Evolutionary conservation across 2,113 vertebrate species (phyloP).

Genomic region (Muntiacus reevesi): DNA sequence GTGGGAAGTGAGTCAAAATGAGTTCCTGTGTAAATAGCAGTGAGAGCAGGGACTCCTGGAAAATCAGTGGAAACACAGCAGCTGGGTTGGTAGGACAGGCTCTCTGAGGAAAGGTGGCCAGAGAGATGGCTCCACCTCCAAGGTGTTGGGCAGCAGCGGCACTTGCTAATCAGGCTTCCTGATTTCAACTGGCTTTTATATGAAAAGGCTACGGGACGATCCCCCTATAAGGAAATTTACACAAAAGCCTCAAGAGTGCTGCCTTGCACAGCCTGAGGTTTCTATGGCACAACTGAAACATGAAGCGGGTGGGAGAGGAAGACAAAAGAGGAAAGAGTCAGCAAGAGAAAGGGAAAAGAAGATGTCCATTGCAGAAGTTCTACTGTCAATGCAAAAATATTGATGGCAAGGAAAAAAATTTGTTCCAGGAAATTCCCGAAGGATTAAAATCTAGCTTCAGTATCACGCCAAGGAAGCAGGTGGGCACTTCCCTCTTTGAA

Average conservation of each 20-base stretch:
- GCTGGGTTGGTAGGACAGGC: neutral
- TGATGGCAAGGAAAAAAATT: neutral
- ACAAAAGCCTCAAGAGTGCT: slow-evolving; percentile 18
- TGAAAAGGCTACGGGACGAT: neutral
- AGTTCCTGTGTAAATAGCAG: slow-evolving; percentile 42
- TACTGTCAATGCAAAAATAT: slow-evolving; percentile 13
- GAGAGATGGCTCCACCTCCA: neutral
- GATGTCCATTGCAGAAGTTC: neutral
- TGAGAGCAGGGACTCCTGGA: slow-evolving; percentile 5
- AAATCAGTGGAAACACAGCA: neutral
- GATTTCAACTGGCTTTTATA: slow-evolving; percentile 12
- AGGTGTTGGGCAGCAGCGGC: neutral
- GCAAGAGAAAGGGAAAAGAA: neutral
- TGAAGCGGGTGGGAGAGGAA: slow-evolving; percentile 63
- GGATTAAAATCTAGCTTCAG: neutral
- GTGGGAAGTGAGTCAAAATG: slow-evolving; percentile 44
- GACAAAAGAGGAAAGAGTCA: slow-evolving; percentile 62
- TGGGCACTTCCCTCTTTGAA: slow-evolving; percentile 35
- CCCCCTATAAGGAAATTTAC: neutral
- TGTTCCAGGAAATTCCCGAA: slow-evolving; percentile 24
- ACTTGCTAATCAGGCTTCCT: neutral
- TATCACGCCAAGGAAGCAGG: slow-evolving; percentile 27
- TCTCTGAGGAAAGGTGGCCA: slow-evolving; percentile 54
- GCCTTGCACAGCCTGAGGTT: slow-evolving; percentile 16
- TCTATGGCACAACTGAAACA: slow-evolving; percentile 30